Evolutionary conservation across 2,888 invertebrate species (phyloP), one percentile per base, ranked within the genome.

Genomic region (Punctoribates punctum): DNA sequence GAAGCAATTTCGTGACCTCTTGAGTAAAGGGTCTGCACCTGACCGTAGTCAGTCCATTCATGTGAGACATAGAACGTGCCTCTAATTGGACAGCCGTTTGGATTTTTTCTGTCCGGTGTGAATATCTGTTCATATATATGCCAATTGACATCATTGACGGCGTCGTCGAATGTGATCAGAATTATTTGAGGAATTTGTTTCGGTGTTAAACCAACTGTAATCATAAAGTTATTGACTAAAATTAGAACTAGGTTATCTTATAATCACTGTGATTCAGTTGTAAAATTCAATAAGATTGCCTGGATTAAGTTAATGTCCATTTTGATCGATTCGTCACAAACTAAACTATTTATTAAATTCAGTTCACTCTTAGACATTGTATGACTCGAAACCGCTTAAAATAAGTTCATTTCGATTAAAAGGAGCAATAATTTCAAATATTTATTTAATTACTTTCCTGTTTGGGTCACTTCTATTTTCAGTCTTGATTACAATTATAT

Each of bases 41-140:
- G 93, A 85, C 93, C 92, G 87, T 98, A 98, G 87, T 97, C 96
- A 76, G 97, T 98, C 95, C 97, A 98, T 85, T 97, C 96, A 85
- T 98, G 97, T 73, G 96, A 96, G 78, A 98, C 94, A 86, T 97
- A 98, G 88, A 98, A 96, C 54, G 98, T 97, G 77, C 94, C 94
- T 8, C 82, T 79, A 48, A 84, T 82, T 4, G 84, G 85, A 78
- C 86, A 86, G 1, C 85, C 85, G 78, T 87, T 86, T 9, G 86
- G 86, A 80, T 87, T 87, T 17, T 78, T 79, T 8, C 82, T 77
- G 11, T 80, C 80, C 20, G 76, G 34, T 38, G 79, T 80, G 75
- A 82, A 82, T 17, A 82, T 73, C 60, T 94, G 94, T 81, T 89
- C 86, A 85, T 95, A 95, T 80, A 94, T 88, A 83, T 90, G 93